Evolutionary conservation across 2,888 invertebrate species (phyloP), one percentile per base, ranked within the genome.

Genomic region (Bimastos eiseni): DNA sequence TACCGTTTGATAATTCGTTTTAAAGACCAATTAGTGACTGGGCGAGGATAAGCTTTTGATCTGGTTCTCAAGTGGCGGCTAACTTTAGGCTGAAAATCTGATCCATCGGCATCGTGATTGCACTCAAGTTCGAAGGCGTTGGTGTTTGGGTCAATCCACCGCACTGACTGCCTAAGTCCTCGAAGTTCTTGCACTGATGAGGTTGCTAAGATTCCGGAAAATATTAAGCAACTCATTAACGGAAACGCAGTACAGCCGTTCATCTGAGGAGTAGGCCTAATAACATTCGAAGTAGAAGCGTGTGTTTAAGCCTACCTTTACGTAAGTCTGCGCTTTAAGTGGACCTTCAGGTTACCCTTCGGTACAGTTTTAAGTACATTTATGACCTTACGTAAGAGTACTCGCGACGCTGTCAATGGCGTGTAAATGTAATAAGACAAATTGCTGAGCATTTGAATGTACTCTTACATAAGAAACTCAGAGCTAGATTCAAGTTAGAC

Each of bases 11-110:
- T 70, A 70, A 70, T 70, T 70, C 70, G 70, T 70, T 70, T 70
- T 70, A 70, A 70, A 70, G 70, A 70, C 70, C 70, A 70, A 70
- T 70, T 70, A 70, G 70, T 70, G 70, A 70, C 30, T n/a, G 70
- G 70, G n/a, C 8, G 70, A 70, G 70, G 70, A 70, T 30, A 8
- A n/a, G 70, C 70, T 70, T n/a, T 70, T 70, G 70, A 70, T 70
- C 70, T 70, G 49, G 70, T n/a, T 70, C n/a, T n/a, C 70, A n/a
- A 70, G 70, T n/a, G 70, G n/a, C 17, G 30, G 70, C 13, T 70
- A 70, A 70, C n/a, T 70, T 70, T 70, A 70, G 70, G 70, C 70
- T n/a, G 30, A n/a, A 70, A 70, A n/a, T 70, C 70, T 30, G 70
- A 70, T 70, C 70, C 70, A 70, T 70, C 70, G 70, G 30, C 70